Conservation (phyloP, 2,797 vertebrate species). For the Discoglossus pictus region DNA sequence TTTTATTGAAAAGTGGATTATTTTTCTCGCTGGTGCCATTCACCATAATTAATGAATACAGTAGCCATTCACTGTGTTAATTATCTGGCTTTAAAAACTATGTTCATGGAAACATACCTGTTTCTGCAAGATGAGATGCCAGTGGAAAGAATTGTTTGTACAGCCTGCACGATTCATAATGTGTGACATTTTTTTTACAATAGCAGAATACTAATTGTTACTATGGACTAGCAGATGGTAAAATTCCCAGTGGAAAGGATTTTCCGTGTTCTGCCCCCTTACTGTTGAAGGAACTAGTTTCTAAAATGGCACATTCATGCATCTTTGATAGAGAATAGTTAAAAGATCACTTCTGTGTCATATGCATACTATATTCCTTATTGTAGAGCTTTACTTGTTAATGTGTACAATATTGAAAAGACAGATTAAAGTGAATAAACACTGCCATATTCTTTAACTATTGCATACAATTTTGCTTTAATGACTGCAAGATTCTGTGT, state of each 20-base stretch:
- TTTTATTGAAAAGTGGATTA: conserved; percentile 40
- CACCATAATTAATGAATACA: conserved; percentile 21
- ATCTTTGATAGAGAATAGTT: too few relatives aligned
- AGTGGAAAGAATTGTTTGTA: conserved; percentile 33
- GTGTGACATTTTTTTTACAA: conserved; percentile 16
- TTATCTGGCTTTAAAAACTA: conserved; percentile 13
- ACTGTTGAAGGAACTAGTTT: conserved; percentile 1
- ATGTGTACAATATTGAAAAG: too few relatives aligned
- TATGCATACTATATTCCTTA: too few relatives aligned
- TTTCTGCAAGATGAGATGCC: conserved; percentile 20
- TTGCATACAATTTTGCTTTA: too few relatives aligned
- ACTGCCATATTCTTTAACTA: too few relatives aligned
- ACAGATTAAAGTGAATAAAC: too few relatives aligned
- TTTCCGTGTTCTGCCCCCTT: too few relatives aligned
- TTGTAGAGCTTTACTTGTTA: too few relatives aligned
- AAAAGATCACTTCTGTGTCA: too few relatives aligned
- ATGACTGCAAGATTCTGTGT: too few relatives aligned
- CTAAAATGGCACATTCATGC: too few relatives aligned
- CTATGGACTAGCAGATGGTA: conserved; percentile 14
- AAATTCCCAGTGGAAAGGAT: conserved; percentile 1
- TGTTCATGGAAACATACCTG: conserved; percentile 31
- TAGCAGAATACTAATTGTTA: conserved; percentile 26
- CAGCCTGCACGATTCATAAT: conserved; percentile 13
- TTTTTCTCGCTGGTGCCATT: conserved; percentile 34
- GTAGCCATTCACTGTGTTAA: conserved; percentile 18